Percentiles rank a stretch among this genome's conserved stretches.
phyloP scores from a whole-genome alignment of 2,797 vertebrate genomes.

The Karalla daura region DNA sequence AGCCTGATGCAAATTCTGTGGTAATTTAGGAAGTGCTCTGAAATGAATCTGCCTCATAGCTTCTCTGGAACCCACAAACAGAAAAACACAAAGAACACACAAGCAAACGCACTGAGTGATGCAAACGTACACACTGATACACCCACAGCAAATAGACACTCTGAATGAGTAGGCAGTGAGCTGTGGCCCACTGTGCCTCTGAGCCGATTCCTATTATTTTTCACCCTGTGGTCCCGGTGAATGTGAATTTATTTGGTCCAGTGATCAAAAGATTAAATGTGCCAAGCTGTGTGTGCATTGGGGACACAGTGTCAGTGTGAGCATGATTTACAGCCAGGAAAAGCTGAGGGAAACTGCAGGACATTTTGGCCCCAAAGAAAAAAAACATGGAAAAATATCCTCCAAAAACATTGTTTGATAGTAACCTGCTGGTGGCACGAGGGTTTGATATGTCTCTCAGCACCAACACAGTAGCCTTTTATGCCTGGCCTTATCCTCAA shows the following conservation, averaged over 20 bases:
- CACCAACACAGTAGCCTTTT: slow-evolving; percentile 59
- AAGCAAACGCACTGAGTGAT: background rate
- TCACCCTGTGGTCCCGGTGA: slow-evolving; percentile 37
- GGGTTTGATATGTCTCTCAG: slow-evolving; percentile 69
- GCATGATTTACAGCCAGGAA: slow-evolving; percentile 46
- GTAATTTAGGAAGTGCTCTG: slow-evolving; percentile 38
- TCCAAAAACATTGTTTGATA: slow-evolving; percentile 62
- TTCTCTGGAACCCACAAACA: slow-evolving; percentile 30
- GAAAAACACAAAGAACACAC: slow-evolving; percentile 12
- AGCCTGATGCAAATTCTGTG: slow-evolving; percentile 28
- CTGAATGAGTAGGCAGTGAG: slow-evolving; percentile 30
- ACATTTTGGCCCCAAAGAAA: slow-evolving; percentile 21
- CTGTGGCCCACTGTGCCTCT: slow-evolving; percentile 35
- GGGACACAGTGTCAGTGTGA: slow-evolving; percentile 55
- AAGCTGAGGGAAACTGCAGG: slow-evolving; percentile 57
- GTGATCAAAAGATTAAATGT: slow-evolving; percentile 73
- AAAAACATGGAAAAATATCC: slow-evolving; percentile 2
- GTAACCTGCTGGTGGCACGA: slow-evolving; percentile 47
- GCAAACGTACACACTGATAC: slow-evolving; percentile 30
- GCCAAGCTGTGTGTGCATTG: slow-evolving; percentile 42
- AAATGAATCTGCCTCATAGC: slow-evolving; percentile 47
- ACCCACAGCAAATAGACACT: slow-evolving; percentile 19
- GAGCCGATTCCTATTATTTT: slow-evolving; percentile 65
- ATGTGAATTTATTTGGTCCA: slow-evolving; percentile 66
- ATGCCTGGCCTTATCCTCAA: slow-evolving; percentile 65